These are phyloP conservation scores for Drosophila planitibia DNA, from an alignment of 2,888 invertebrate genomes.

Conservation along the genomic window DNA sequence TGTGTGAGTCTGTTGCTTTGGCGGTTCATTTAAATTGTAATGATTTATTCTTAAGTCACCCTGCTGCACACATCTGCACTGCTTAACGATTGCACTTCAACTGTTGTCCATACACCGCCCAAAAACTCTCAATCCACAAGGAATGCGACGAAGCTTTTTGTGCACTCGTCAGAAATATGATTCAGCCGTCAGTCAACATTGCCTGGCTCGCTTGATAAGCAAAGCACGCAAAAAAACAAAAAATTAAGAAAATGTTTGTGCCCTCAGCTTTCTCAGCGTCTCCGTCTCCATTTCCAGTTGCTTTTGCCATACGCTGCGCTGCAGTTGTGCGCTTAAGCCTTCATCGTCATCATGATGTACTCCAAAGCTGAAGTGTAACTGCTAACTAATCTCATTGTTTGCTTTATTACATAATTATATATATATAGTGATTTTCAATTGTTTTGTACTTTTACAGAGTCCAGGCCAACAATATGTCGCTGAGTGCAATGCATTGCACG, in stretches of 20 bases:
- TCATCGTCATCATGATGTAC: conserved; percentile 79
- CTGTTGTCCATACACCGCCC: conserved; percentile 37
- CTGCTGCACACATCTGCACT: conserved; percentile 33
- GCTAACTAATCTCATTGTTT: conserved; percentile 9
- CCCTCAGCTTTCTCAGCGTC: conserved; percentile 14
- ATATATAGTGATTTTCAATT: conserved; percentile 18
- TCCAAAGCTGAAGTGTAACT: conserved; percentile 81
- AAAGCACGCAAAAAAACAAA: conserved; percentile 5
- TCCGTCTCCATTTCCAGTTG: conserved; percentile 48
- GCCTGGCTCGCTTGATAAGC: conserved; percentile 49
- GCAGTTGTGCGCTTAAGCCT: conserved; percentile 36
- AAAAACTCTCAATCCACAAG: conserved; percentile 35
- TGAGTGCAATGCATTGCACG: conserved; percentile 97
- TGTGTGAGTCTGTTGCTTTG: conserved; percentile 20
- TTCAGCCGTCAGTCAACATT: conserved; percentile 55
- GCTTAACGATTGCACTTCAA: conserved; percentile 43
- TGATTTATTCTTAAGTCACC: not conserved
- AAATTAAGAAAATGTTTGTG: conserved; percentile 1
- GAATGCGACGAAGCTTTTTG: conserved; percentile 59
- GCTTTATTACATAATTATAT: conserved; percentile 6
- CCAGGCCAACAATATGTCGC: conserved; percentile 89
- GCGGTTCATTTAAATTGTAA: conserved; percentile 21
- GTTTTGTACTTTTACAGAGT: conserved; percentile 67
- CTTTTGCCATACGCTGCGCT: conserved; percentile 31
- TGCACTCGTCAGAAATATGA: conserved; percentile 66